Conservation (phyloP, 2,113 vertebrate genomes). For the Zingel zingel region DNA sequence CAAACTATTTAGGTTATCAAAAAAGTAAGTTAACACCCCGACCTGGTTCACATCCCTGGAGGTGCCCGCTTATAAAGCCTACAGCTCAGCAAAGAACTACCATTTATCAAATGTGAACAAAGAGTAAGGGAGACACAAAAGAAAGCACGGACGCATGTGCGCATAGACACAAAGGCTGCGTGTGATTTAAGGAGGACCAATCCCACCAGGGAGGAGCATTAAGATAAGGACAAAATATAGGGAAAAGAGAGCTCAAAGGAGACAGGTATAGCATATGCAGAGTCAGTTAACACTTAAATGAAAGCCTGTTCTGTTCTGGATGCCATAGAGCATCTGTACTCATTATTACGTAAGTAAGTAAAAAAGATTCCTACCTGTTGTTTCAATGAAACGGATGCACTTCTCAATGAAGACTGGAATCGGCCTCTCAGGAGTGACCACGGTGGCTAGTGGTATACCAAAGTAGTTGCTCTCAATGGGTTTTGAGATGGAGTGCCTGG, state of each 20-base stretch:
- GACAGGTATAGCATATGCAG: constrained; percentile 12
- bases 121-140: constrained; percentile 18
- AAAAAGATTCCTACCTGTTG: constrained; percentile 86
- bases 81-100: constrained; percentile 1
- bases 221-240: constrained; percentile 31
- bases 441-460: constrained; percentile 88
- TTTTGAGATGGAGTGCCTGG: constrained; percentile 92
- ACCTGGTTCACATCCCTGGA: background rate
- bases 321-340: background rate
- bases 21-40: background rate
- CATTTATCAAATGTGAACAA: constrained; percentile 34
- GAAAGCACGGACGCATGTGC: background rate
- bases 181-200: constrained; percentile 30
- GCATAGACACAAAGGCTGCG: constrained; percentile 6
- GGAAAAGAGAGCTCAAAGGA: constrained; percentile 8
- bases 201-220: constrained; percentile 28
- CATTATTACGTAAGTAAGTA: background rate
- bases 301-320: background rate
- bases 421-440: constrained; percentile 89
- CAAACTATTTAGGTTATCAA: background rate
- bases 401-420: constrained; percentile 96
- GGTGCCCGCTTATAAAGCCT: constrained; percentile 1
- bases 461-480: constrained; percentile 96
- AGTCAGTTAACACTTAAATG: constrained; percentile 2
- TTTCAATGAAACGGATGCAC: constrained; percentile 95